A percentile compares a stretch with the other conserved stretches of the same genome.
phyloP scores from a whole-genome alignment of 2,113 vertebrate species.

The Dasyurus viverrinus region DNA sequence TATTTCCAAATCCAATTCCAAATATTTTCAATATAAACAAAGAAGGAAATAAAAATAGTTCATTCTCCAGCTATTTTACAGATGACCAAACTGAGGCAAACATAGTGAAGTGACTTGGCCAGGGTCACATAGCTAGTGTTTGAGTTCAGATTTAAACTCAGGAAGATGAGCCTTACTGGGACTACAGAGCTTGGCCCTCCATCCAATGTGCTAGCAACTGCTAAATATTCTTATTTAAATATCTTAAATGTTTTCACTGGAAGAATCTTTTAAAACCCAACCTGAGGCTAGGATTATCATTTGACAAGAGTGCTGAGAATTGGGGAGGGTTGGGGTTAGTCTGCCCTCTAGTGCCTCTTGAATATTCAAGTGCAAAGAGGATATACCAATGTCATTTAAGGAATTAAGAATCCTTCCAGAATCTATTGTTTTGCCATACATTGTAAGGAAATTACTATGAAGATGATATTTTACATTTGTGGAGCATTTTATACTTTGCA shows the following conservation, averaged over 20 bases:
- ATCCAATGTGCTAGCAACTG: background rate
- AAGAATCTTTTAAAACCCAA: background rate
- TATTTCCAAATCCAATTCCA: background rate
- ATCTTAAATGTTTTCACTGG: constrained; percentile 62
- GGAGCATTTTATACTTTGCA: constrained; percentile 10
- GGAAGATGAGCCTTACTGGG: background rate
- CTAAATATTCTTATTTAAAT: constrained; percentile 41
- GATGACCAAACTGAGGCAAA: background rate
- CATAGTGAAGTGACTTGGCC: background rate
- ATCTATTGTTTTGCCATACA: background rate
- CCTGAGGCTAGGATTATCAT: background rate
- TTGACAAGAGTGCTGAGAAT: background rate
- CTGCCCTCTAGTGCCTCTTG: background rate
- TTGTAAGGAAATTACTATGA: background rate
- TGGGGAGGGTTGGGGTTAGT: background rate
- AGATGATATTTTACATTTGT: background rate
- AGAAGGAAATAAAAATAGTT: background rate
- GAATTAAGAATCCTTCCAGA: background rate
- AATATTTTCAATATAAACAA: no score
- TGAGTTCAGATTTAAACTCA: background rate
- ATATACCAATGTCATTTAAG: background rate
- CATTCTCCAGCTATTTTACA: background rate
- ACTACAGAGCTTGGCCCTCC: background rate
- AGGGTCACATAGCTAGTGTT: background rate
- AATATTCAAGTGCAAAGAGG: background rate